Conservation (phyloP, 92 coral and sea anemone species). For the Plumapathes pennacea region DNA sequence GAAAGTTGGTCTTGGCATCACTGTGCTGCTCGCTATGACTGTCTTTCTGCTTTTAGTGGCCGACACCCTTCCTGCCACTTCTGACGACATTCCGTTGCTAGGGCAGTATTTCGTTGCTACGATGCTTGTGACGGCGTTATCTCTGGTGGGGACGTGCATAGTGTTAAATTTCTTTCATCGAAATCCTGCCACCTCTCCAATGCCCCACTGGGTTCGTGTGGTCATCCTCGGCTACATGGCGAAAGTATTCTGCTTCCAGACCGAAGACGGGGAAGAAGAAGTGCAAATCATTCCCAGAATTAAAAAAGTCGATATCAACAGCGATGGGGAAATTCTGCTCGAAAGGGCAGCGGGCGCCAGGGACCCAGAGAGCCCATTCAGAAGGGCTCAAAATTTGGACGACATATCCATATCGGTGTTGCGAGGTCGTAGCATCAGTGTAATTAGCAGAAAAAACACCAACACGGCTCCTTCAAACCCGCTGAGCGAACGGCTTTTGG, state of each 20-base stretch:
- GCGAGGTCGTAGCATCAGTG: conserved; percentile 74
- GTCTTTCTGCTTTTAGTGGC: conserved; percentile 87
- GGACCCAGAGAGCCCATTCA: conserved; percentile 53
- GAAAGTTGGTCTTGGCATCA: conserved; percentile 87
- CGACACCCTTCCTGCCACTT: conserved; percentile 87
- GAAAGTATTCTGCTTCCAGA: conserved; percentile 68
- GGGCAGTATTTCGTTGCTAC: conserved; percentile 86
- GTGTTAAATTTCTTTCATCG: conserved; percentile 85
- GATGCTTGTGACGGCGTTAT: conserved; percentile 86
- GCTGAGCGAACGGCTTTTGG: conserved; percentile 76
- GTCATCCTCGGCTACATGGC: conserved; percentile 87
- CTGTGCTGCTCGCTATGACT: conserved; percentile 93
- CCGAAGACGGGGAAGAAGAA: conserved; percentile 55
- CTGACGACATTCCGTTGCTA: conserved; percentile 81
- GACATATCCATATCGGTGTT: conserved; percentile 43
- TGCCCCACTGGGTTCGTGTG: conserved; percentile 90
- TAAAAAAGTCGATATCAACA: conserved; percentile 50
- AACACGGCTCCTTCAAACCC: conserved; percentile 46
- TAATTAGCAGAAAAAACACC: conserved; percentile 47
- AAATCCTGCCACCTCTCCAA: conserved; percentile 87
- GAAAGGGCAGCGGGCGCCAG: conserved; percentile 43
- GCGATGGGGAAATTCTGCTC: conserved; percentile 43
- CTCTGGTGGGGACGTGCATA: conserved; percentile 82
- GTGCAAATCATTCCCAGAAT: conserved; percentile 45
- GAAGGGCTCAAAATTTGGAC: conserved; percentile 30